Evolutionary conservation across 2,888 invertebrate genomes (phyloP), one percentile per base, ranked within the genome.

Genomic region (Eilema griseolum): DNA sequence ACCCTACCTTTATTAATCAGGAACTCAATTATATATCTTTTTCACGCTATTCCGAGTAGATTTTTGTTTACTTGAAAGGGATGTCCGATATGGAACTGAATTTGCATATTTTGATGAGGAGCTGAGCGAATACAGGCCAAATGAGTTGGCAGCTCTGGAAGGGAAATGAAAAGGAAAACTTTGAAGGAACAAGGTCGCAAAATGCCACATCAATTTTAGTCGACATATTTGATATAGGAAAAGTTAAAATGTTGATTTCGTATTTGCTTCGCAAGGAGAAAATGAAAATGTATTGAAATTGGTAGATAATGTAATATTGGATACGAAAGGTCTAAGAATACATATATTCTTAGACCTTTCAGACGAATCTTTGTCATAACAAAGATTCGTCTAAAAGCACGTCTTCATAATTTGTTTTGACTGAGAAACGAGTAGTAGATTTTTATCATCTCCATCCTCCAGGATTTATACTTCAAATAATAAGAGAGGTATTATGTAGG

Each of bases 1-100:
- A 81, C 80, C 77, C 77, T 82, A 78, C 86, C 85, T 88, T 88
- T 89, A 90, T 89, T 90, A 88, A 91, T 89, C 87, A 86, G 84
- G 86, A 90, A 87, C 85, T 84, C 85, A 83, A 87, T 87, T 86
- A 87, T 84, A 83, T 83, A 83, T 81, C 78, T 79, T 82, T 80
- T 81, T 77, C 74, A 75, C 78, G 79, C 68, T 74, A 69, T 68
- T 73, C 75, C 67, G 77, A 77, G 76, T 81, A 76, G 70, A 82
- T 83, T 85, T 84, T 85, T 86, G 85, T 86, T 86, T 86, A 82
- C 81, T 82, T 86, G 76, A 72, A 74, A 79, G 76, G 76, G 71
- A 75, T 72, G 76, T 77, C 78, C 77, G 74, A 73, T 76, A 76
- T 77, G 73, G 74, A 63, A 31, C 41, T 31, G 61, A 74, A 84